Percentiles rank a stretch among this genome's conserved stretches.
Evolutionary conservation across 2,113 vertebrate species (phyloP).

Genomic region (Recurvirostra avosetta): DNA sequence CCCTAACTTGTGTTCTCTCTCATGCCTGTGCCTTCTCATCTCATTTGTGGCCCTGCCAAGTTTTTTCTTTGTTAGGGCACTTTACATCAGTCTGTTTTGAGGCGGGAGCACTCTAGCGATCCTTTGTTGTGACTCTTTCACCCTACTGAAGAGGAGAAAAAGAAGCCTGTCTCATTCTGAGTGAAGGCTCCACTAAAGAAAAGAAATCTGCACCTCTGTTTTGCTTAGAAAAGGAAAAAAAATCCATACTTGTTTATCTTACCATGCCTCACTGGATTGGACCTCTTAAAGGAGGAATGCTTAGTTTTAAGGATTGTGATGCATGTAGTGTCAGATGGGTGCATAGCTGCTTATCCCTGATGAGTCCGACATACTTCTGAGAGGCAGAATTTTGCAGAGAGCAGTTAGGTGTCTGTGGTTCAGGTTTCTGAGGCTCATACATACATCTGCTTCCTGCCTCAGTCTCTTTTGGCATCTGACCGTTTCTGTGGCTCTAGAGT

Average conservation of each 20-base stretch:
- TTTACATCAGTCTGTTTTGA: background rate
- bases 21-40: background rate
- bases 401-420: background rate
- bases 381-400: background rate
- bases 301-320: background rate
- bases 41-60: background rate
- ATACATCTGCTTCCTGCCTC: background rate
- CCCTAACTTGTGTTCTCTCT: background rate
- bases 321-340: background rate
- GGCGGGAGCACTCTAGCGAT: accelerated
- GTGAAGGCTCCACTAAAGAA: background rate
- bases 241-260: background rate
- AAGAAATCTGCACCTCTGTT: background rate
- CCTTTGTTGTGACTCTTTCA: background rate
- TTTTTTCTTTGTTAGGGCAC: background rate
- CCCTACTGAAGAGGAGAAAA: background rate
- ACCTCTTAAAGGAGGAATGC: background rate
- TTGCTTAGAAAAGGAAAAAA: background rate
- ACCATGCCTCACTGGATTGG: background rate
- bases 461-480: background rate
- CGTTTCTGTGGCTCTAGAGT: background rate
- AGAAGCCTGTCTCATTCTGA: background rate
- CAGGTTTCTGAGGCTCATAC: background rate
- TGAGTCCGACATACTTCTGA: background rate
- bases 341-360: background rate